Percentiles rank a stretch among this genome's conserved stretches.
phyloP scores from a whole-genome alignment of 2,888 invertebrate species.

The Acleris holmiana region DNA sequence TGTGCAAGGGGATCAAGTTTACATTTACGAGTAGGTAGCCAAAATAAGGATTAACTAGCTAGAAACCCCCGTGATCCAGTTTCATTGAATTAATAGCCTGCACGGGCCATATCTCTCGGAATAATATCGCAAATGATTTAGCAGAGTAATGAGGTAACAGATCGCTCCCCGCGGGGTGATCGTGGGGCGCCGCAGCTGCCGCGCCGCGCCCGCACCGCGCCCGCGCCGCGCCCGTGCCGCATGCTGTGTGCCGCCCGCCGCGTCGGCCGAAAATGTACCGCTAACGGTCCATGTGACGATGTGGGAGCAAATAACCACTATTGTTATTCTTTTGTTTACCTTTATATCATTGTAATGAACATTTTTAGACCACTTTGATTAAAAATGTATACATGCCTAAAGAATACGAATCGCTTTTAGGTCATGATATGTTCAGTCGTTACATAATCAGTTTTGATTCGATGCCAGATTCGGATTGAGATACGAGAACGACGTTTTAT shows the following conservation, averaged over 20 bases:
- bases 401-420: no score
- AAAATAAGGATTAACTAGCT: no score
- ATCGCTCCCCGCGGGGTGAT: constrained; percentile 19
- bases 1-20: no score
- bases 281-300: not conserved
- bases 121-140: constrained; percentile 11
- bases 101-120: not conserved
- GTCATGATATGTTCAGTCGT: no score
- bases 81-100: not conserved
- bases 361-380: no score
- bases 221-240: constrained; percentile 7
- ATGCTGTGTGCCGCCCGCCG: constrained; percentile 1
- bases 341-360: no score
- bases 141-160: constrained; percentile 18
- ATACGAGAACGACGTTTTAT: no score
- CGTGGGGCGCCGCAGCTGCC: constrained; percentile 2
- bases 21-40: not conserved
- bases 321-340: no score
- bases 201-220: constrained; percentile 10
- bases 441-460: no score
- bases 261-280: not conserved
- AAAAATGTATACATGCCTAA: no score
- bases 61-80: not conserved
- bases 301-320: not conserved
- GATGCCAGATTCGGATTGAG: no score